Percentiles rank a stretch among this genome's conserved stretches.
Conservation (phyloP, 2,113 vertebrate species). For the rabbit (Oryctolagus cuniculus) region mOryCun1.1 NC_091437.1:30111001-30111500, state of each 20-base stretch:
- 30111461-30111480: neutral
- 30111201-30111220: constrained; percentile 45
- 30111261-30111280: neutral
- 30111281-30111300: neutral
- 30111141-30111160: neutral
- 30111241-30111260: neutral
- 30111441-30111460: neutral
- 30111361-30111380: neutral
- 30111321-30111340: neutral
- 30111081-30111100: neutral
- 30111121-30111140: neutral
- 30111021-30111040: neutral
- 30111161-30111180: neutral
- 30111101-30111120: neutral
- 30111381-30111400: constrained; percentile 6
- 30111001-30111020: rapidly evolving
- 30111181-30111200: neutral
- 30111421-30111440: neutral
- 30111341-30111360: neutral
- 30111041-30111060: neutral
- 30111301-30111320: neutral
- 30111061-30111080: neutral
- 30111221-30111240: constrained; percentile 14
- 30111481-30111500: neutral
- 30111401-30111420: neutral